Conservation (phyloP, 1,140 invertebrate genomes). For the Bicyclus anynana region DNA sequence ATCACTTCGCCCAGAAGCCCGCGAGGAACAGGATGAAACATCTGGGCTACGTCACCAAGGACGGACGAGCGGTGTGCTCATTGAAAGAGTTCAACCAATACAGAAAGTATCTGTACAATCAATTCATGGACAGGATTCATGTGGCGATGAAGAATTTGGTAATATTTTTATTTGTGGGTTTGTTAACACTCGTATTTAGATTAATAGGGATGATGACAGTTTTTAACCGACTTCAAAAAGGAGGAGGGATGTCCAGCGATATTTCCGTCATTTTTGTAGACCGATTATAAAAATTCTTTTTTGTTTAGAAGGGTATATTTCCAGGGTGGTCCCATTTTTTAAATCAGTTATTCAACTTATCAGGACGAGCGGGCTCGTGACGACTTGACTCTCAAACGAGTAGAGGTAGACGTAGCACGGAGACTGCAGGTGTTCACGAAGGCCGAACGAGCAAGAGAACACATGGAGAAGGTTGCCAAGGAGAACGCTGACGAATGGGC, state of each 20-base stretch:
- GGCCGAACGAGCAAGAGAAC: constrained; percentile 55
- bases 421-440: constrained; percentile 51
- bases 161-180: too few species aligned
- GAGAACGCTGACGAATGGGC: constrained; percentile 63
- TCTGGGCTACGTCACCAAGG: constrained; percentile 54
- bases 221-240: too few species aligned
- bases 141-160: constrained; percentile 56
- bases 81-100: constrained; percentile 69
- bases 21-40: constrained; percentile 53
- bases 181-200: too few species aligned
- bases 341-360: too few species aligned
- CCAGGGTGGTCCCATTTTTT: too few species aligned
- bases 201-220: too few species aligned
- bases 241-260: too few species aligned
- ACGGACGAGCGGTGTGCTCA: constrained; percentile 58
- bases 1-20: constrained; percentile 55
- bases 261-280: too few species aligned
- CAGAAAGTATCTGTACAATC: constrained; percentile 64
- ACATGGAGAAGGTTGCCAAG: constrained; percentile 49
- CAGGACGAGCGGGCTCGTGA: constrained; percentile 63
- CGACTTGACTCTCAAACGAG: constrained; percentile 59
- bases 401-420: constrained; percentile 56
- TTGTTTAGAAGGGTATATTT: too few species aligned
- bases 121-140: constrained; percentile 66
- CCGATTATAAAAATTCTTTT: too few species aligned